A percentile compares a stretch with the other conserved stretches of the same genome.
phyloP scores from a whole-genome alignment of 1,140 invertebrate species.

The Nylanderia fulva region DNA sequence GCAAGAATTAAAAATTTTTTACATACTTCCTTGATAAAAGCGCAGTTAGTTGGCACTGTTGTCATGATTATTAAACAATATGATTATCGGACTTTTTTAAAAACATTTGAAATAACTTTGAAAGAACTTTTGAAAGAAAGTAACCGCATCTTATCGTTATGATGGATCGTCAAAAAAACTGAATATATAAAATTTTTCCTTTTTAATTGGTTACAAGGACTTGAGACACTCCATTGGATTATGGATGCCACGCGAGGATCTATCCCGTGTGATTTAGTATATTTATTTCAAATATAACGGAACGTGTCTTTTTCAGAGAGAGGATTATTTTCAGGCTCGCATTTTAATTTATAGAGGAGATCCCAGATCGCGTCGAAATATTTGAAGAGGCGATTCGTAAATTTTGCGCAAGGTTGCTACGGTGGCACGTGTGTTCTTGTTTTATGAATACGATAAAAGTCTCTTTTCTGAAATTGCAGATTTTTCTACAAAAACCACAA shows the following conservation, averaged over 20 bases:
- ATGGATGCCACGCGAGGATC: not conserved
- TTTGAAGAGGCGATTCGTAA: constrained; percentile 22
- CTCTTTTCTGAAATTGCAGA: not conserved
- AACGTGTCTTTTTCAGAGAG: not conserved
- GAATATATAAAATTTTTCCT: too few relatives aligned
- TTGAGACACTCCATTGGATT: not conserved
- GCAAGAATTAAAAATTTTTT: too few relatives aligned
- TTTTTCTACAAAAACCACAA: not conserved
- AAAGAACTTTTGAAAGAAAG: too few relatives aligned
- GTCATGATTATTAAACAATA: too few relatives aligned
- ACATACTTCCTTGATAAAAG: too few relatives aligned
- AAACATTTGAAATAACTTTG: too few relatives aligned
- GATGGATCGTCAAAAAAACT: too few relatives aligned
- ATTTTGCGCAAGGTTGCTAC: constrained; percentile 10
- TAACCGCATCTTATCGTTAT: too few relatives aligned
- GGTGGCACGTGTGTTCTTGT: not conserved
- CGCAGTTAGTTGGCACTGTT: too few relatives aligned
- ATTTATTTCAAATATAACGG: constrained; percentile 46
- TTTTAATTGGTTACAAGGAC: not conserved
- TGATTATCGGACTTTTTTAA: too few relatives aligned
- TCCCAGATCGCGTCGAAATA: not conserved
- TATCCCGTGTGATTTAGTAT: not conserved
- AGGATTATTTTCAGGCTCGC: constrained; percentile 39
- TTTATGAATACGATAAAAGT: not conserved
- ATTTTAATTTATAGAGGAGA: constrained; percentile 25